Percentiles rank a stretch among this genome's conserved stretches.
phyloP scores from a whole-genome alignment of 2,888 invertebrate genomes.

The Acanthosepion lycidas region DNA sequence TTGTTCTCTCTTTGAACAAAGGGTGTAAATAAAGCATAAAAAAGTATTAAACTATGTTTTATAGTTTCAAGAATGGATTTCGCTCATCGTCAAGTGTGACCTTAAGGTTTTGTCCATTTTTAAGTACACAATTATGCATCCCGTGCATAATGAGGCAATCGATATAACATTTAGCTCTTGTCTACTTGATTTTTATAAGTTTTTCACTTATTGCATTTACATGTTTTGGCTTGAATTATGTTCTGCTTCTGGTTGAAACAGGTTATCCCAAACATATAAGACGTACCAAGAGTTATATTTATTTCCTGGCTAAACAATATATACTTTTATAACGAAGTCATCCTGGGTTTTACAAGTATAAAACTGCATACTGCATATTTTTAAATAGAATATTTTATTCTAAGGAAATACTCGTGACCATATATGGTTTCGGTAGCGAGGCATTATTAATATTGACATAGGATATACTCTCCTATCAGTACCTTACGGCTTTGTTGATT shows the following conservation, averaged over 20 bases:
- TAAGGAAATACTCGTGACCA: too few species aligned
- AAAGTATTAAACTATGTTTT: neutral
- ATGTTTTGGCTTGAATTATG: neutral
- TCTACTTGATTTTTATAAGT: neutral
- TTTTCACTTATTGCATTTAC: neutral
- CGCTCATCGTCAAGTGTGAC: slow-evolving; percentile 33
- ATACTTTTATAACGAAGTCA: neutral
- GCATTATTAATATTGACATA: too few species aligned
- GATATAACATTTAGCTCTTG: neutral
- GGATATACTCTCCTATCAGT: too few species aligned
- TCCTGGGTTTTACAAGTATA: neutral
- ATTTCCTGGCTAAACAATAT: slow-evolving; percentile 7
- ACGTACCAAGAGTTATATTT: slow-evolving; percentile 18
- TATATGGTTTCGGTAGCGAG: too few species aligned
- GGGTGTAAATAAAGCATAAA: neutral
- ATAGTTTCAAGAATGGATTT: slow-evolving; percentile 9
- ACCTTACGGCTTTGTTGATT: too few species aligned
- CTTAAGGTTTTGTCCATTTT: slow-evolving; percentile 33
- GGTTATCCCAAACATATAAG: neutral
- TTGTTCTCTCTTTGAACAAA: neutral
- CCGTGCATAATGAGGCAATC: slow-evolving; percentile 33
- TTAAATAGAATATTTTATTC: too few species aligned
- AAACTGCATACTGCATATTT: too few species aligned
- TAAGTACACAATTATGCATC: neutral
- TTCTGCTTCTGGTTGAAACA: slow-evolving; percentile 1